Conservation (phyloP, 1,140 invertebrate species). For the Leptestheria dahalacensis region DNA sequence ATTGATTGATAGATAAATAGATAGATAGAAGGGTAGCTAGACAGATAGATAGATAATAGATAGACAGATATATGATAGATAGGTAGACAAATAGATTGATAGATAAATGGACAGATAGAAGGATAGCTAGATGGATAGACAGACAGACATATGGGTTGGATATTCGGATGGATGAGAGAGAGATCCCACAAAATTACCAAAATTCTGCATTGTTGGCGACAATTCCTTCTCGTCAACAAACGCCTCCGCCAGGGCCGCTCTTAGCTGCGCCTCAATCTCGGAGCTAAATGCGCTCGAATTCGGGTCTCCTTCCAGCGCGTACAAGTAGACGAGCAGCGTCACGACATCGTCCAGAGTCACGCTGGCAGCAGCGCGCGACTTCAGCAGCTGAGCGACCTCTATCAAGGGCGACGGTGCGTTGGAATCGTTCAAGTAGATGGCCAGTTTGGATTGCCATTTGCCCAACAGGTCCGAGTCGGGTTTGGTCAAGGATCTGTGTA, state of each 20-base stretch:
- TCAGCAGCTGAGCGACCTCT: constrained; percentile 35
- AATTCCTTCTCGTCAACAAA: constrained; percentile 37
- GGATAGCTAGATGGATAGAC: too few species aligned
- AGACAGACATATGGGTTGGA: too few species aligned
- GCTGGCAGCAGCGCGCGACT: constrained; percentile 35
- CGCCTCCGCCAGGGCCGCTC: constrained; percentile 35
- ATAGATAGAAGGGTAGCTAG: too few species aligned
- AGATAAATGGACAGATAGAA: too few species aligned
- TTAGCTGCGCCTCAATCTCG: constrained; percentile 36
- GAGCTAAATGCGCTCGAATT: constrained; percentile 24
- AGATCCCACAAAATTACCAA: too few species aligned
- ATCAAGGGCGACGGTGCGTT: neutral
- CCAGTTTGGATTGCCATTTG: neutral
- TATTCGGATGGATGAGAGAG: too few species aligned
- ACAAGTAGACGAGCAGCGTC: constrained; percentile 41
- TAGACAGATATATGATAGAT: too few species aligned
- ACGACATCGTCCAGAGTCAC: constrained; percentile 42
- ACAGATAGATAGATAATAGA: too few species aligned
- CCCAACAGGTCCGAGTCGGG: neutral
- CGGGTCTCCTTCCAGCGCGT: constrained; percentile 39
- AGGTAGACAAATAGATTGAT: too few species aligned
- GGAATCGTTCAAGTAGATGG: neutral
- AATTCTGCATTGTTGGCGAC: constrained; percentile 8
- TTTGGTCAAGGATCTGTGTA: neutral
- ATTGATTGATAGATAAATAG: too few species aligned